phyloP scores from a whole-genome alignment of 2,797 vertebrate species.

The Clarias fuscus region DNA sequence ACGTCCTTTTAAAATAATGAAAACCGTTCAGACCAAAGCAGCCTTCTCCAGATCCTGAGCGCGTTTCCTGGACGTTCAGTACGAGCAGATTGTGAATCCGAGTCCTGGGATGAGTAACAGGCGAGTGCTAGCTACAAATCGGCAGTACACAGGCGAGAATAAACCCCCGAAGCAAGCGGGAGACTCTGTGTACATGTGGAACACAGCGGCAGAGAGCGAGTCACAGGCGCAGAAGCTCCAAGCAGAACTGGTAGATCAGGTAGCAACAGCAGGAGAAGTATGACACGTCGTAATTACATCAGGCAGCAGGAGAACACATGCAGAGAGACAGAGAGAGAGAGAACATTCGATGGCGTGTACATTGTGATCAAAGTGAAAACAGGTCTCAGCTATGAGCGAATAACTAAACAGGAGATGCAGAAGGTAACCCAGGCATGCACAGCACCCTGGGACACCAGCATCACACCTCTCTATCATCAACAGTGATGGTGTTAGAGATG shows the following conservation, averaged over 20 bases:
- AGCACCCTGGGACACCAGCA: neutral
- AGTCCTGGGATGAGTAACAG: neutral
- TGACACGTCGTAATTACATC: neutral
- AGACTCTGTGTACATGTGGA: no score
- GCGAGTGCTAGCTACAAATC: neutral
- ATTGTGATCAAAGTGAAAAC: neutral
- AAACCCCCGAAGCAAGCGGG: neutral
- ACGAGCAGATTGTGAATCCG: neutral
- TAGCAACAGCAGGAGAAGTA: neutral
- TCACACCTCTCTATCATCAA: no score
- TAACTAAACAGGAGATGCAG: neutral
- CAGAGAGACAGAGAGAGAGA: neutral
- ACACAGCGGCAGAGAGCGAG: neutral
- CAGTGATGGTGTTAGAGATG: neutral
- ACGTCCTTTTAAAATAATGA: neutral
- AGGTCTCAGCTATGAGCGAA: neutral
- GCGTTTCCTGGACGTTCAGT: neutral
- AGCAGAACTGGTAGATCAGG: neutral
- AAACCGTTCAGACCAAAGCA: neutral
- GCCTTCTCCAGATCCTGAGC: neutral
- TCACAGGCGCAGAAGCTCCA: neutral
- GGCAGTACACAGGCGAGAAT: neutral
- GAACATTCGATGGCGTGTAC: neutral
- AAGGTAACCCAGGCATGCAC: neutral
- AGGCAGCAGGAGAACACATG: slow-evolving; percentile 2